Evolutionary conservation across 1,140 invertebrate genomes (phyloP).

Genomic region (Melitaea cinxia): DNA sequence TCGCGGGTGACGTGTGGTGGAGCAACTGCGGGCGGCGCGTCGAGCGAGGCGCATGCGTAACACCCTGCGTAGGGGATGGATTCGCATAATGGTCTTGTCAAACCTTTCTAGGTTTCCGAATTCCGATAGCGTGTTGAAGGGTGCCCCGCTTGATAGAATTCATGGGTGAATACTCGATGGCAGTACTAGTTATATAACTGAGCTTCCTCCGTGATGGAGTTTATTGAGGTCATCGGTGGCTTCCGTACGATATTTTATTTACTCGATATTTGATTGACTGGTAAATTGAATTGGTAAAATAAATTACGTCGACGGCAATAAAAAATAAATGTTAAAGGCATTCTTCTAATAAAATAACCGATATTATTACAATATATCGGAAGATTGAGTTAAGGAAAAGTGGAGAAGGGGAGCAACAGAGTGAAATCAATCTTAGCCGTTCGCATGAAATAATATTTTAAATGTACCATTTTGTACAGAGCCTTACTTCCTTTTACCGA

Average conservation of each 20-base stretch:
- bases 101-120: constrained; percentile 63
- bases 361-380: neutral
- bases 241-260: constrained; percentile 19
- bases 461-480: neutral
- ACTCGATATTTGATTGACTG: constrained; percentile 16
- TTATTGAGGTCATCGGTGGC: constrained; percentile 25
- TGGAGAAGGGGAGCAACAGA: neutral
- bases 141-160: constrained; percentile 35
- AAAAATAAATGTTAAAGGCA: neutral
- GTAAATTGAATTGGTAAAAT: constrained; percentile 4
- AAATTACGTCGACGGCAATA: neutral
- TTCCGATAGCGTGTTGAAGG: constrained; percentile 50
- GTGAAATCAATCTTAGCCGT: neutral
- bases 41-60: constrained; percentile 58
- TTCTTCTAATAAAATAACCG: neutral
- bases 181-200: constrained; percentile 22
- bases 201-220: constrained; percentile 6
- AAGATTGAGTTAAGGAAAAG: neutral
- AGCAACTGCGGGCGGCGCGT: constrained; percentile 63
- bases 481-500: neutral
- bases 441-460: neutral
- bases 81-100: constrained; percentile 65
- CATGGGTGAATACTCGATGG: constrained; percentile 34
- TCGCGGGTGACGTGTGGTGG: constrained; percentile 40
- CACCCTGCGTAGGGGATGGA: constrained; percentile 62